These are phyloP conservation scores for Eclectus roratus DNA, from an alignment of 2,113 vertebrate species.

Conservation along the genomic window DNA sequence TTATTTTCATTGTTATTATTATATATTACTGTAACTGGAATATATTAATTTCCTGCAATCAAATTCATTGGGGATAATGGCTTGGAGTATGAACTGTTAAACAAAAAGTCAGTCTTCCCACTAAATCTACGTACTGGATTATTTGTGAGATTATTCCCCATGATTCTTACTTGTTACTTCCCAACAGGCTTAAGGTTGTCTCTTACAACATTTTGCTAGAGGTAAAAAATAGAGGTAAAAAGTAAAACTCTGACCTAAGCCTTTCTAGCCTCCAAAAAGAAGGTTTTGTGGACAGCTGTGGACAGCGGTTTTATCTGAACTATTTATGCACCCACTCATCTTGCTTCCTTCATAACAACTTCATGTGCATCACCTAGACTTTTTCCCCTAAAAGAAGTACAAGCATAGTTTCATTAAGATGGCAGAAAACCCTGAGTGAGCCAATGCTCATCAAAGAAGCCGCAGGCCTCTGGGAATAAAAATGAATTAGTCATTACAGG, in stretches of 20 bases:
- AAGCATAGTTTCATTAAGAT: background rate
- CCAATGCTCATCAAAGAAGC: background rate
- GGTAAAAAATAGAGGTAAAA: background rate
- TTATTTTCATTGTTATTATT: background rate
- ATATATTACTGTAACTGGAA: background rate
- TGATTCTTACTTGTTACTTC: background rate
- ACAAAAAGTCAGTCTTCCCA: background rate
- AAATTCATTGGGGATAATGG: background rate
- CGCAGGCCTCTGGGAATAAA: background rate
- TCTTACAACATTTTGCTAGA: background rate
- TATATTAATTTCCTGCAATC: background rate
- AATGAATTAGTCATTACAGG: slow-evolving; percentile 16
- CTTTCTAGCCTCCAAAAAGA: background rate
- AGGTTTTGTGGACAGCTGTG: background rate
- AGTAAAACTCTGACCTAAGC: background rate
- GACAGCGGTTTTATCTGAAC: background rate
- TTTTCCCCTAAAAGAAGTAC: background rate
- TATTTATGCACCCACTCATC: background rate
- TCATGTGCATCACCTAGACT: background rate
- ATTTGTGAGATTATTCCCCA: background rate
- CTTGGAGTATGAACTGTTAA: background rate
- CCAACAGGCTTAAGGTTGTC: background rate
- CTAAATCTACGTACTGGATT: background rate
- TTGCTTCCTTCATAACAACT: background rate
- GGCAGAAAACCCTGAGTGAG: background rate